Conservation (phyloP, 2,113 vertebrate genomes). For the Mus musculus region GRCm39 chr9:20626501-20627000, state of each 20-base stretch:
- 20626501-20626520: neutral
- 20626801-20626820: neutral
- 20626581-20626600: neutral
- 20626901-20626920: neutral
- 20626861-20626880: neutral
- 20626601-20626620: neutral
- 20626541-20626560: neutral
- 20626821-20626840: neutral
- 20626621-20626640: neutral
- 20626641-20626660: neutral
- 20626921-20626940: neutral
- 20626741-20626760: neutral
- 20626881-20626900: neutral
- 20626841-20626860: neutral
- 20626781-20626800: neutral
- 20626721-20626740: neutral
- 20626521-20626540: neutral
- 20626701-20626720: neutral
- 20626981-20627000: no score
- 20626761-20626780: neutral
- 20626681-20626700: neutral
- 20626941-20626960: no score
- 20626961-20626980: no score
- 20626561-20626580: neutral
- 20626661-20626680: no score